These are phyloP conservation scores for Rhabdophis nuchalis DNA, from an alignment of 2,797 vertebrate genomes.

Conservation along the genomic window DNA sequence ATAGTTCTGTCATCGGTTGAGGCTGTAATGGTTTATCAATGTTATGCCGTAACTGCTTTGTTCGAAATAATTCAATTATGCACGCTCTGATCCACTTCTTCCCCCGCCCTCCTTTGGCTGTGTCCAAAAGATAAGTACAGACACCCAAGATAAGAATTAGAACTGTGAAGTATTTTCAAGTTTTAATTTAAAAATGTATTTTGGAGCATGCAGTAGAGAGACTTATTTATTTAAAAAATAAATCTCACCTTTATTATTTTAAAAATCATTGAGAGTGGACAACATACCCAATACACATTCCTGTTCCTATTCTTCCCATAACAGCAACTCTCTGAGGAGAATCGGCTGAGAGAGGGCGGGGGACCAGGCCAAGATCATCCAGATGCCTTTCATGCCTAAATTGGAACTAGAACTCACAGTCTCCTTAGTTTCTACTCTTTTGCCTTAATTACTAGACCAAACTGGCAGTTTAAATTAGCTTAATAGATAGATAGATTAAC, in stretches of 20 bases:
- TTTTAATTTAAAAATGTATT: background rate
- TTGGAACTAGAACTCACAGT: background rate
- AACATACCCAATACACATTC: background rate
- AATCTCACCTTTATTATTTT: background rate
- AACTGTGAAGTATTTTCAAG: background rate
- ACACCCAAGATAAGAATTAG: background rate
- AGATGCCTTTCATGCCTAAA: background rate
- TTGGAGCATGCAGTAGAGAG: background rate
- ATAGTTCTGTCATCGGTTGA: background rate
- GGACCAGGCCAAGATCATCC: background rate
- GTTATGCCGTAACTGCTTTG: background rate
- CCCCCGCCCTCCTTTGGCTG: accelerated
- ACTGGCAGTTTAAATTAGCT: background rate
- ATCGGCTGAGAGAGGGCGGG: background rate
- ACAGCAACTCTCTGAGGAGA: background rate
- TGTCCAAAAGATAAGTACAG: background rate
- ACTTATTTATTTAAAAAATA: background rate
- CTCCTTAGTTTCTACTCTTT: background rate
- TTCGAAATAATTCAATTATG: background rate
- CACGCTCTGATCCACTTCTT: background rate
- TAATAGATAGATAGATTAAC: too few relatives aligned
- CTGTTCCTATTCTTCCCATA: background rate
- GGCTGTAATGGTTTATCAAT: background rate
- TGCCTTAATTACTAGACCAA: background rate
- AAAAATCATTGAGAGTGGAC: background rate